These are phyloP conservation scores for Chirona hameri DNA, from an alignment of 2,888 invertebrate species.

Conservation along the genomic window DNA sequence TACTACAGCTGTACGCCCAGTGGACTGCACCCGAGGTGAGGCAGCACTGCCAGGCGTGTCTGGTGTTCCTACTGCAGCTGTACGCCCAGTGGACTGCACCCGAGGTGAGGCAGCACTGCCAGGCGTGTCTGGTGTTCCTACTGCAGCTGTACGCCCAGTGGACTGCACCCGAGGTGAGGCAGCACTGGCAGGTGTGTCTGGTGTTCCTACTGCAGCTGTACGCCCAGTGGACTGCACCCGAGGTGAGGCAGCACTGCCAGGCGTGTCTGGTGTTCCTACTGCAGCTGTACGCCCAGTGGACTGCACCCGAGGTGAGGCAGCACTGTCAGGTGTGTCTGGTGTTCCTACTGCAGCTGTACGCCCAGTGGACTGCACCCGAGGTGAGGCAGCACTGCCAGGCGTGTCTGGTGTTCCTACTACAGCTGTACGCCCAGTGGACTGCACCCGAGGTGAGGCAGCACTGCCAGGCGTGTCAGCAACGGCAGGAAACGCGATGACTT, in stretches of 20 bases:
- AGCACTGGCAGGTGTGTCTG: constrained; percentile 69
- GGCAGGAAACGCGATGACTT: too few relatives aligned
- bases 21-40: constrained; percentile 59
- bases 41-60: constrained; percentile 66
- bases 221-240: constrained; percentile 65
- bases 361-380: constrained; percentile 64
- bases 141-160: constrained; percentile 84
- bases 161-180: constrained; percentile 57
- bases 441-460: constrained; percentile 47
- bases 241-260: constrained; percentile 52
- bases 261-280: constrained; percentile 64
- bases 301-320: constrained; percentile 57
- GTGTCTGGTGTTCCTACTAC: constrained; percentile 68
- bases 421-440: constrained; percentile 78
- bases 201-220: constrained; percentile 88
- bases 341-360: constrained; percentile 83
- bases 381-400: constrained; percentile 48
- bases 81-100: constrained; percentile 70
- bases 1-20: constrained; percentile 84
- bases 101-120: constrained; percentile 54
- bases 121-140: constrained; percentile 79
- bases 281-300: constrained; percentile 80
- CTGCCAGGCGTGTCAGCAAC: too few relatives aligned
- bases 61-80: constrained; percentile 86
- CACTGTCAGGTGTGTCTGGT: constrained; percentile 46